Percentiles rank a stretch among this genome's conserved stretches.
Evolutionary conservation across 1,140 invertebrate genomes (phyloP).

Genomic region (Hydropsyche tenuis): DNA sequence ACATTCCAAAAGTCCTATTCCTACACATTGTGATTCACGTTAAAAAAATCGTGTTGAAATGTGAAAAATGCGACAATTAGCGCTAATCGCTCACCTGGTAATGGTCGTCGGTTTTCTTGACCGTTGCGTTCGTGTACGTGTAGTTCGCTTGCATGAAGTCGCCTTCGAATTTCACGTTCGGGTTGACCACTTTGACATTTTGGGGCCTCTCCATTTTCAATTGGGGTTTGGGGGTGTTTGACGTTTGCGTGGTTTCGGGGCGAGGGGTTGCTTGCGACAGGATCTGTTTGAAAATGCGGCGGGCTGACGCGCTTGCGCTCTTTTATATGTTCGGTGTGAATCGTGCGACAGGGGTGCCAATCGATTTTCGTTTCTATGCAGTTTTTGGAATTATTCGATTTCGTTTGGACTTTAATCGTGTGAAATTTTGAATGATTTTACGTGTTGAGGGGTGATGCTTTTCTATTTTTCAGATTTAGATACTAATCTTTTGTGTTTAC

Average conservation of each 20-base stretch:
- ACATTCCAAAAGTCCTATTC: neutral
- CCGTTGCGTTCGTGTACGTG: conserved; percentile 39
- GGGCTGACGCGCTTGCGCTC: neutral
- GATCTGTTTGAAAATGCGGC: conserved; percentile 14
- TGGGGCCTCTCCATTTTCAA: conserved; percentile 18
- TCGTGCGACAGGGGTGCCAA: conserved; percentile 3
- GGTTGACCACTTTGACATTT: conserved; percentile 43
- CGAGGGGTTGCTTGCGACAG: too few relatives aligned
- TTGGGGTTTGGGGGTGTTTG: too few relatives aligned
- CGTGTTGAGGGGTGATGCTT: too few relatives aligned
- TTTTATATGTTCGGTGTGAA: neutral
- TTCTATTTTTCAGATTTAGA: too few relatives aligned
- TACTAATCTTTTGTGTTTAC: too few relatives aligned
- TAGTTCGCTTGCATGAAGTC: conserved; percentile 41
- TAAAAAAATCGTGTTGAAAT: too few relatives aligned
- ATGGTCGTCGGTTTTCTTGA: conserved; percentile 44
- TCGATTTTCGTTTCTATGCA: neutral
- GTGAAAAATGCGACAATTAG: too few relatives aligned
- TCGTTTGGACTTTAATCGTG: too few relatives aligned
- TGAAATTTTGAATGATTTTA: too few relatives aligned
- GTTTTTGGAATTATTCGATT: too few relatives aligned
- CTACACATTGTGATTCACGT: too few relatives aligned
- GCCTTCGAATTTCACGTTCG: conserved; percentile 39
- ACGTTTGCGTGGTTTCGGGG: too few relatives aligned
- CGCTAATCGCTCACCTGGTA: conserved; percentile 52